Base-by-base conservation (phyloP, 1,140 invertebrate species). In the Melanaphis sacchari region DNA sequence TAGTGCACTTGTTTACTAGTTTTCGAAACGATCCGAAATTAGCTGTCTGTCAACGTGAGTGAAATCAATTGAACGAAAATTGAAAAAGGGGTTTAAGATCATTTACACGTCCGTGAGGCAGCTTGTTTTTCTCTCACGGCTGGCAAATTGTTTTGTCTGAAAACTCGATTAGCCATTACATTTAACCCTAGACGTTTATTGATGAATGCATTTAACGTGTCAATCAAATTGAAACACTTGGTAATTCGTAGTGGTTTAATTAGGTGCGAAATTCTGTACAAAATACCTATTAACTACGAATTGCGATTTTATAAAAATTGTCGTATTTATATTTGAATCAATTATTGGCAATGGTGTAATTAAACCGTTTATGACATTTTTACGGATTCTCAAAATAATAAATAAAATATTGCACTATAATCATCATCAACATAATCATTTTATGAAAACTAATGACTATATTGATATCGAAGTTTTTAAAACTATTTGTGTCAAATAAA, bases 41-140 rank as follows among this genome's bases (percentile, higher is more conserved):
- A 93, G 46, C 91, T 93, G 91, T 52, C 91, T 40, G 91, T 93
- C 91, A 93, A 93, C 91, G 81, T 9, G 91, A 85, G 36, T 36
- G 90, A 93, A 85, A 93, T 93, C 91, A 84, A 93, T 93, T 84
- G 76, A 81, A 49, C 81, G 81, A 85, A 93, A 84, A 93, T 93
- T 84, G 91, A 54, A 93, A 93, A 76, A 93, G 54, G 91, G 91
- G 91, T 93, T 93, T 84, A 84, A 49, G 43, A 92, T 43, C 91
- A 40, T 82, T 92, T 84, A 54, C 90, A 22, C 90, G n/a, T n/a
- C 66, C 31, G 8, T 9, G 90, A 24, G 21, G 24, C 91, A 93
- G 91, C 81, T 54, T 93, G 91, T 82, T 85, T 93, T 93, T 93
- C 91, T 93, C 91, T 93, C 91, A 93, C 91, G 91, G 46, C 66